Conservation (phyloP, 1,140 invertebrate genomes). For the Procambarus virginalis region DNA sequence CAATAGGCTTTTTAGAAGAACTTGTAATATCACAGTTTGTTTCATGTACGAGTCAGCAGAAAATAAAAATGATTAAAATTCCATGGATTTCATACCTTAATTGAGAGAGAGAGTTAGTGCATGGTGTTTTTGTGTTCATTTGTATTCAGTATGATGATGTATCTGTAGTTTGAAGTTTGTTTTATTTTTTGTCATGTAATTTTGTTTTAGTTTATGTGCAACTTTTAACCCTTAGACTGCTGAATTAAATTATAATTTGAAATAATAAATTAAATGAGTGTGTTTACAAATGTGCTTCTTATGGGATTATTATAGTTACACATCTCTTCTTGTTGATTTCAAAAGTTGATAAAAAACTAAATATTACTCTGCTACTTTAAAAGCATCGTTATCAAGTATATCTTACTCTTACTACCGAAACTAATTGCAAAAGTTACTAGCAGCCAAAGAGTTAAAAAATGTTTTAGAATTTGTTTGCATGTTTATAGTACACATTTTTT, state of each 20-base stretch:
- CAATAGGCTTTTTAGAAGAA: constrained; percentile 25
- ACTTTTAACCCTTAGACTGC: not conserved
- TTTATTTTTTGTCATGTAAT: not conserved
- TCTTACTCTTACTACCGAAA: no score
- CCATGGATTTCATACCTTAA: constrained; percentile 18
- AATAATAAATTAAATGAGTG: no score
- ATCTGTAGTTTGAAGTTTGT: not conserved
- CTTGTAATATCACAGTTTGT: constrained; percentile 35
- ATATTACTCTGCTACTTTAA: no score
- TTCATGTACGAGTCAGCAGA: constrained; percentile 29
- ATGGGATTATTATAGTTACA: no score
- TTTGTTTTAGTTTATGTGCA: not conserved
- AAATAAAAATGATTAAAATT: constrained; percentile 40
- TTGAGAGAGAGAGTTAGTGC: not conserved
- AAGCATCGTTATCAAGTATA: no score
- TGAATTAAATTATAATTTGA: no score
- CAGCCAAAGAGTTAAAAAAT: not conserved
- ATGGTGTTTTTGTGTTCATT: not conserved
- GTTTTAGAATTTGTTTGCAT: constrained; percentile 14
- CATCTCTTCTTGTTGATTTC: no score
- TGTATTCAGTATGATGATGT: not conserved
- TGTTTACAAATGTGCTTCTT: no score
- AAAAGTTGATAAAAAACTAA: no score
- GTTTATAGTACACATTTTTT: not conserved
- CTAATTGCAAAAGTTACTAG: no score